Evolutionary conservation across 2,888 invertebrate species (phyloP).

Genomic region (Rhingia campestris): DNA sequence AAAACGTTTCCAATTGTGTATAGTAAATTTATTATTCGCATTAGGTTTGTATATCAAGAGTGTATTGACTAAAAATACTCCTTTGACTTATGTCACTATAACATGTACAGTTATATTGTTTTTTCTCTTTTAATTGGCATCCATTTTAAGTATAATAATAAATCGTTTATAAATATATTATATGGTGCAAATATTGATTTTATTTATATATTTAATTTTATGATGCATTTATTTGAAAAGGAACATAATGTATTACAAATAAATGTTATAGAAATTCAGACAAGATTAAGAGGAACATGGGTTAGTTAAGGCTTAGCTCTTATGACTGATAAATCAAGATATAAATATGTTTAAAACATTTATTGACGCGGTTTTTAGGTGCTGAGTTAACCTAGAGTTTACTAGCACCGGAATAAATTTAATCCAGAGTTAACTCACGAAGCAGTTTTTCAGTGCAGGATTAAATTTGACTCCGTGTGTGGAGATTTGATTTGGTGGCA

Average conservation of each 20-base stretch:
- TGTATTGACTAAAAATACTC: slow-evolving; percentile 27
- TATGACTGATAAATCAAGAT: no score
- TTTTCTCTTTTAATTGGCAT: slow-evolving; percentile 51
- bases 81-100: slow-evolving; percentile 27
- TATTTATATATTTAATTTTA: not conserved
- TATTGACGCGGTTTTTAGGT: no score
- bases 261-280: not conserved
- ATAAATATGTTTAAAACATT: no score
- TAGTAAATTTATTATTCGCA: not conserved
- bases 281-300: not conserved
- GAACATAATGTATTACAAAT: not conserved
- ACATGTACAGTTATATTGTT: slow-evolving; percentile 9
- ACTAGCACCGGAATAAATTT: no score
- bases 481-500: no score
- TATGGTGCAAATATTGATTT: slow-evolving; percentile 1
- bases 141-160: slow-evolving; percentile 12
- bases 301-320: no score
- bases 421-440: no score
- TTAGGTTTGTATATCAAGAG: no score
- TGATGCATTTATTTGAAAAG: not conserved
- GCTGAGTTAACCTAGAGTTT: no score
- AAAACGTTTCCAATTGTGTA: not conserved
- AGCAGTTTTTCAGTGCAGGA: no score
- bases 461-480: no score
- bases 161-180: slow-evolving; percentile 7